Evolutionary conservation across 2,797 vertebrate genomes (phyloP).

Genomic region (Natrix natrix): DNA sequence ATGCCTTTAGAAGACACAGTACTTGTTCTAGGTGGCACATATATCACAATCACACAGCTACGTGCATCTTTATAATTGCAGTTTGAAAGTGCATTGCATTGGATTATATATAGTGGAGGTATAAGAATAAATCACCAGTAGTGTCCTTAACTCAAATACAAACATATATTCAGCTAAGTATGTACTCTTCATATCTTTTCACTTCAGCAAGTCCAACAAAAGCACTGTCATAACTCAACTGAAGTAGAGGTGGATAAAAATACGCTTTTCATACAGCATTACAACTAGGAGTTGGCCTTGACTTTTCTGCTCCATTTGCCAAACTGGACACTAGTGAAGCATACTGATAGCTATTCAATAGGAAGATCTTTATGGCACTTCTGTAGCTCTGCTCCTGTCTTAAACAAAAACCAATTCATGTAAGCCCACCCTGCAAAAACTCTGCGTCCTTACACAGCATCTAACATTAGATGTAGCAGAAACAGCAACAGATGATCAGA

Average conservation of each 20-base stretch:
- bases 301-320: conserved; percentile 26
- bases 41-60: neutral
- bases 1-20: conserved; percentile 10
- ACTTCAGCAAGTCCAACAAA: conserved; percentile 43
- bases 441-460: neutral
- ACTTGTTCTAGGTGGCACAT: neutral
- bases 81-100: conserved; percentile 27
- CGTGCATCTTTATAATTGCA: conserved; percentile 20
- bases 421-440: neutral
- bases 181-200: conserved; percentile 14
- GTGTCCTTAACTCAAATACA: conserved; percentile 43
- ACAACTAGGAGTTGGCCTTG: conserved; percentile 29
- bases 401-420: conserved; percentile 13
- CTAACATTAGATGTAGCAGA: neutral
- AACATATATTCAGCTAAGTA: conserved; percentile 9
- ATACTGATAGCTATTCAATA: conserved; percentile 27
- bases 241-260: conserved; percentile 22
- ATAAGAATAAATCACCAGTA: conserved; percentile 28
- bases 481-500: neutral
- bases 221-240: conserved; percentile 34
- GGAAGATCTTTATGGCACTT: conserved; percentile 8
- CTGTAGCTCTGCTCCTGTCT: neutral
- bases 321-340: conserved; percentile 33
- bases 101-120: neutral
- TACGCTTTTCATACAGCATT: conserved; percentile 32